A percentile compares a stretch with the other conserved stretches of the same genome.
Evolutionary conservation across 2,888 invertebrate genomes (phyloP).

Genomic region (Drosophila ustulata): DNA sequence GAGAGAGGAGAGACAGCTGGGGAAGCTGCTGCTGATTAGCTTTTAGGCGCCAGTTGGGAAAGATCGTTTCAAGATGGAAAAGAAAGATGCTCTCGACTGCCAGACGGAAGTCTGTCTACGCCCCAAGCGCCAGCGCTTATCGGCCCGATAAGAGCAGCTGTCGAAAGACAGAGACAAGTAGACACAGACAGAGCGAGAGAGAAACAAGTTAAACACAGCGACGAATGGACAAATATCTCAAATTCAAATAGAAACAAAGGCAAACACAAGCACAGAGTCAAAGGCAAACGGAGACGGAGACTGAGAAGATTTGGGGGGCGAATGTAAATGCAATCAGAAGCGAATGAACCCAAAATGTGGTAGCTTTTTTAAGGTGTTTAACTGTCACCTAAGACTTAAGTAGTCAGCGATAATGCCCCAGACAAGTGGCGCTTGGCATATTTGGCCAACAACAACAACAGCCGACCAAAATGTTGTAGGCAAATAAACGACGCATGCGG

Average conservation of each 20-base stretch:
- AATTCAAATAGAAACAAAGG: slow-evolving; percentile 74
- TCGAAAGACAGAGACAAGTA: slow-evolving; percentile 6
- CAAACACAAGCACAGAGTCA: slow-evolving; percentile 42
- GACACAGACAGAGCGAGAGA: background rate
- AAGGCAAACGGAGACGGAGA: slow-evolving; percentile 27
- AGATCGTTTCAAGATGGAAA: slow-evolving; percentile 11
- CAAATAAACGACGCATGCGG: slow-evolving; percentile 59
- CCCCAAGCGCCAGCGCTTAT: slow-evolving; percentile 42
- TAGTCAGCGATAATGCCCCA: slow-evolving; percentile 56
- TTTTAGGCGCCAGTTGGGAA: slow-evolving; percentile 52
- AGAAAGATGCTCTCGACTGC: slow-evolving; percentile 25
- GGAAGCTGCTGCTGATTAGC: slow-evolving; percentile 44
- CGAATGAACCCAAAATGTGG: slow-evolving; percentile 63
- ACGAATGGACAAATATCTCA: slow-evolving; percentile 64
- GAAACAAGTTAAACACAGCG: slow-evolving; percentile 44
- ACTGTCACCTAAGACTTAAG: slow-evolving; percentile 81
- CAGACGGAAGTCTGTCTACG: slow-evolving; percentile 41
- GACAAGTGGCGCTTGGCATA: slow-evolving; percentile 66
- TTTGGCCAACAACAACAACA: slow-evolving; percentile 44
- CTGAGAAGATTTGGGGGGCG: background rate
- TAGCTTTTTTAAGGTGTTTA: slow-evolving; percentile 80
- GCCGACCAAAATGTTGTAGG: slow-evolving; percentile 52
- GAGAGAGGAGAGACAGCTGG: slow-evolving; percentile 3
- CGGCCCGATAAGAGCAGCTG: slow-evolving; percentile 47
- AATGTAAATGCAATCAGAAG: slow-evolving; percentile 61